A percentile compares a stretch with the other conserved stretches of the same genome.
phyloP scores from a whole-genome alignment of 1,140 invertebrate species.

The Galendromus occidentalis region DNA sequence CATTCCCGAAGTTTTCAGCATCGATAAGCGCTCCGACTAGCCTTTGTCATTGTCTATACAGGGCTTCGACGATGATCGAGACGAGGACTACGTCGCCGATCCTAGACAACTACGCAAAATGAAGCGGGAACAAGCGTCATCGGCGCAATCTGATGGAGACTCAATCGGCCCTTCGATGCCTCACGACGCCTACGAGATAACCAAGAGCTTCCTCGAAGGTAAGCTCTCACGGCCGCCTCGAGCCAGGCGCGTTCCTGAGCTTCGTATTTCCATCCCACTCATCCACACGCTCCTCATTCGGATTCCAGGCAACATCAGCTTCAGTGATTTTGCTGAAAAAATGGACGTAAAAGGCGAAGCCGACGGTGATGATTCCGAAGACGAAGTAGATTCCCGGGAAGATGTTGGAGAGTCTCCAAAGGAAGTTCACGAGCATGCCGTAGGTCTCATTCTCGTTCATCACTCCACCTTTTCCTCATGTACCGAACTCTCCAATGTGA shows the following conservation, averaged over 20 bases:
- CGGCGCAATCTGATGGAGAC: background rate
- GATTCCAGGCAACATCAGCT: background rate
- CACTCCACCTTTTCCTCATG: too few relatives aligned
- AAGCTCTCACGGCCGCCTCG: background rate
- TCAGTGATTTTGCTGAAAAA: slow-evolving; percentile 9
- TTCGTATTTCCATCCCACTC: too few relatives aligned
- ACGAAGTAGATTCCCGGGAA: background rate
- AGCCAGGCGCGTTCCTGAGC: background rate
- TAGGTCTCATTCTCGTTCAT: too few relatives aligned
- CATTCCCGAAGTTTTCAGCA: too few relatives aligned
- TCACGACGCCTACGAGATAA: slow-evolving; percentile 1
- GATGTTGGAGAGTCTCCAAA: too few relatives aligned
- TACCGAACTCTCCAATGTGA: too few relatives aligned
- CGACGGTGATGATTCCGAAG: slow-evolving; percentile 8
- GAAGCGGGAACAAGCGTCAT: background rate
- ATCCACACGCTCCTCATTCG: background rate
- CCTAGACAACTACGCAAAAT: background rate
- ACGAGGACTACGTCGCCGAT: slow-evolving; percentile 14
- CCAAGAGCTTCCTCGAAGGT: slow-evolving; percentile 5
- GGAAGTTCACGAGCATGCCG: too few relatives aligned
- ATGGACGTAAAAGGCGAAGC: background rate
- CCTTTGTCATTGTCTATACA: background rate
- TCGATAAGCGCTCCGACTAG: too few relatives aligned
- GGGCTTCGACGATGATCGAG: slow-evolving; percentile 14
- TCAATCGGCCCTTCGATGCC: background rate